Base-by-base conservation (phyloP, 53 echinoderm and acorn worm species). In the Patiria pectinifera region DNA sequence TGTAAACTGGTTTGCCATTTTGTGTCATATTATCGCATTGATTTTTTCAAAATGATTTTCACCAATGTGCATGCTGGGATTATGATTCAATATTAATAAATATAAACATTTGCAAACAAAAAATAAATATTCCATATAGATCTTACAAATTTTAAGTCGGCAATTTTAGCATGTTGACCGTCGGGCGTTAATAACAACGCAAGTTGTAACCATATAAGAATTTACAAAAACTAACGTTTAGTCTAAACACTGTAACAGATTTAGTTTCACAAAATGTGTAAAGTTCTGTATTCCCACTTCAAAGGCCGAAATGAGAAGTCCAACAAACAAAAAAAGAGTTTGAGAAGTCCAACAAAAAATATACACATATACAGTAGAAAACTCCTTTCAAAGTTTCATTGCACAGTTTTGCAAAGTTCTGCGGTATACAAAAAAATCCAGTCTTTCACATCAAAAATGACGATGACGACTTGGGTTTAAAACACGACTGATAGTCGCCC, bases 401-500 rank as follows among this genome's bases (percentile, higher is more conserved):
- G 82, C 82, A 82, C 82, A 82, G 53, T 80, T 80, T 80, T 80
- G 81, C 81, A 80, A 82, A 59, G 82, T 53, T 78, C 47, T 82
- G n/a, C 48, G 7, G 25, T 0, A 66, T 12, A 43, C 66, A 22
- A n/a, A 63, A 63, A 84, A 45, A 45, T 13, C 18, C 59, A 87
- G 76, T 76, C 46, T 72, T 71, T 78, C 79, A 93, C 72, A 82
- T 87, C 10, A 59, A 58, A 92, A 93, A 95, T 75, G 96, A 89
- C 24, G 94, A 84, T 66, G 94, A 93, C 19, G 96, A 60, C 83
- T 96, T 98, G 1, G 95, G 98, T 87, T 96, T 98, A 78, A 96
- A 85, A 83, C 95, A 94, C 0, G 96, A 93, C 63, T 98, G 95
- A 21, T 97, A 71, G 85, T 99, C 99, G 22, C 96, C 99, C 48